phyloP scores from a whole-genome alignment of 2,888 invertebrate species.

The Patella depressa region DNA sequence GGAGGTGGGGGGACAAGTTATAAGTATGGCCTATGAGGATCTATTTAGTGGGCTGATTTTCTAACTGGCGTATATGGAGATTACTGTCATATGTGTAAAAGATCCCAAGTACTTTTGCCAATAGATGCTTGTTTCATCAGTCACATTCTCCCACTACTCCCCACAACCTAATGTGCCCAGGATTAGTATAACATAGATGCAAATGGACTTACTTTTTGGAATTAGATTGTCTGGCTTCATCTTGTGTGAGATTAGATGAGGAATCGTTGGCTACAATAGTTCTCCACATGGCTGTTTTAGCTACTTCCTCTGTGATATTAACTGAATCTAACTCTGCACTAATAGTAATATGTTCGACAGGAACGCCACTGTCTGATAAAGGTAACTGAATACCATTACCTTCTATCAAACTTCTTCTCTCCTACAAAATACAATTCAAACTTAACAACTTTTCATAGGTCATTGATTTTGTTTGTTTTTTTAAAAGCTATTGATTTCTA shows the following conservation, averaged over 20 bases:
- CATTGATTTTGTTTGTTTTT: too few relatives aligned
- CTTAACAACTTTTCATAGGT: neutral
- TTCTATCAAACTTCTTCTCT: conserved; percentile 35
- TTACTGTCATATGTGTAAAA: too few relatives aligned
- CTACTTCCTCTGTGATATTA: conserved; percentile 88
- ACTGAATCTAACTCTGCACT: conserved; percentile 51
- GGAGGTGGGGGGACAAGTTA: too few relatives aligned
- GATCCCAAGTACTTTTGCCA: too few relatives aligned
- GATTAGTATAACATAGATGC: neutral
- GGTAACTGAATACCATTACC: conserved; percentile 81
- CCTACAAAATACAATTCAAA: conserved; percentile 20
- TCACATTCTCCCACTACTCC: too few relatives aligned
- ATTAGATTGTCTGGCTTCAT: conserved; percentile 27
- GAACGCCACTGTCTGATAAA: conserved; percentile 81
- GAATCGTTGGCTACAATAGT: conserved; percentile 57
- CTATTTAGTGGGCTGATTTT: too few relatives aligned
- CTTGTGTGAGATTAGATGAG: conserved; percentile 35
- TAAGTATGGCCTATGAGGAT: too few relatives aligned
- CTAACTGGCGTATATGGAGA: too few relatives aligned
- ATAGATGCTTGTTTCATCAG: too few relatives aligned
- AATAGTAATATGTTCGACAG: conserved; percentile 75
- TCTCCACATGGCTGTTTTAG: conserved; percentile 91
- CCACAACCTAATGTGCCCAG: too few relatives aligned
- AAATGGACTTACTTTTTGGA: conserved; percentile 30
- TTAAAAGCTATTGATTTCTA: too few relatives aligned